Evolutionary conservation across 2,888 invertebrate species (phyloP).

Genomic region (Drosophila paramelanica): DNA sequence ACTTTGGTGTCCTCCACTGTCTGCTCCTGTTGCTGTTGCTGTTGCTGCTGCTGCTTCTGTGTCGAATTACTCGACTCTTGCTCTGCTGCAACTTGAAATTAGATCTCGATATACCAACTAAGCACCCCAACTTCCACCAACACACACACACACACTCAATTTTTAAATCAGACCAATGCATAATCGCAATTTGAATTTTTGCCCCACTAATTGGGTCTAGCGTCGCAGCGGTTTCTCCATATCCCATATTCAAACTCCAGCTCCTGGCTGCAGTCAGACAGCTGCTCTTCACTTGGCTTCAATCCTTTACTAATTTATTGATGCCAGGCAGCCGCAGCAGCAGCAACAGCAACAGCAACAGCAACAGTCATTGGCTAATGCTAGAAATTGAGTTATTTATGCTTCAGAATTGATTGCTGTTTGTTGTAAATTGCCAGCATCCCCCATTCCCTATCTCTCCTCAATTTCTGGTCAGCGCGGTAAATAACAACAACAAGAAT

Average conservation of each 20-base stretch:
- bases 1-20: slow-evolving; percentile 44
- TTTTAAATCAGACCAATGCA: slow-evolving; percentile 25
- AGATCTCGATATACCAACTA: slow-evolving; percentile 45
- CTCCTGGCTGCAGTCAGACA: slow-evolving; percentile 20
- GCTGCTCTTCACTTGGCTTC: slow-evolving; percentile 20
- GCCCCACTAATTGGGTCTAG: slow-evolving; percentile 43
- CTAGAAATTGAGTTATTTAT: slow-evolving; percentile 77
- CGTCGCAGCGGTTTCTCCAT: slow-evolving; percentile 12
- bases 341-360: slow-evolving; percentile 1
- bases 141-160: neutral
- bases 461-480: slow-evolving; percentile 13
- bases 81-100: slow-evolving; percentile 55
- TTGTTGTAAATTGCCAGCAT: slow-evolving; percentile 59
- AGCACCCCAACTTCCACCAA: neutral
- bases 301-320: slow-evolving; percentile 62
- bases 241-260: slow-evolving; percentile 25
- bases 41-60: slow-evolving; percentile 17
- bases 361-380: slow-evolving; percentile 41
- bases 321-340: slow-evolving; percentile 37
- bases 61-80: slow-evolving; percentile 51
- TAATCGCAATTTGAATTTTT: slow-evolving; percentile 17
- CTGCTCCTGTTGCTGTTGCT: slow-evolving; percentile 6
- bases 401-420: slow-evolving; percentile 75
- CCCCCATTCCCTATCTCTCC: neutral
- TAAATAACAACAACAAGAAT: slow-evolving; percentile 17